Conservation (phyloP, 1,140 invertebrate species). For the Penaeus vannamei region DNA sequence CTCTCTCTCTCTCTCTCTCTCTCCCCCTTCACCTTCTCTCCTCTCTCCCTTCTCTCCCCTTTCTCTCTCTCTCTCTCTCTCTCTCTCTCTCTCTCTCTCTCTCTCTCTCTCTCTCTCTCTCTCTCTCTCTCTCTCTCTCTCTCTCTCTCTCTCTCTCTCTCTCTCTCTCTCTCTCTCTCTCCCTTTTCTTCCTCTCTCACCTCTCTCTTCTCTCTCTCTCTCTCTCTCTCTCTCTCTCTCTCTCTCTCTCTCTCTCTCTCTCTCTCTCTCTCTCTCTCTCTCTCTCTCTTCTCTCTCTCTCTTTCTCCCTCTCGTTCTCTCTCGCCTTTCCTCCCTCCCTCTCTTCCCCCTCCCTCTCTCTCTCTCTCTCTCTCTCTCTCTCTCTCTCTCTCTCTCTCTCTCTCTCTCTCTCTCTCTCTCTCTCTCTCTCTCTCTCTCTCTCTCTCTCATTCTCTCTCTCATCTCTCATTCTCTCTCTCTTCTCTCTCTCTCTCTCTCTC, state of each 20-base stretch:
- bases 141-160: neutral
- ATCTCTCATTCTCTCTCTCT: too few relatives aligned
- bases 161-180: neutral
- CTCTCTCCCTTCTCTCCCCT: neutral
- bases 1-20: neutral
- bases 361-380: too few relatives aligned
- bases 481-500: too few relatives aligned
- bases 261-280: too few relatives aligned
- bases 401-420: too few relatives aligned
- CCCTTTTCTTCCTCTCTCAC: neutral
- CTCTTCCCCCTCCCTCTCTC: too few relatives aligned
- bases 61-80: neutral
- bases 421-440: rapidly evolving
- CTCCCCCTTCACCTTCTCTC: neutral
- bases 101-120: neutral
- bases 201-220: neutral
- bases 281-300: too few relatives aligned
- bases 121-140: neutral
- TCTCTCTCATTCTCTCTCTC: too few relatives aligned
- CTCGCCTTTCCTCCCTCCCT: too few relatives aligned
- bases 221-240: neutral
- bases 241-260: too few relatives aligned
- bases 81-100: neutral
- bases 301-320: too few relatives aligned
- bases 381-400: too few relatives aligned